phyloP scores from a whole-genome alignment of 2,113 vertebrate genomes.

The Bagarius yarrelli region DNA sequence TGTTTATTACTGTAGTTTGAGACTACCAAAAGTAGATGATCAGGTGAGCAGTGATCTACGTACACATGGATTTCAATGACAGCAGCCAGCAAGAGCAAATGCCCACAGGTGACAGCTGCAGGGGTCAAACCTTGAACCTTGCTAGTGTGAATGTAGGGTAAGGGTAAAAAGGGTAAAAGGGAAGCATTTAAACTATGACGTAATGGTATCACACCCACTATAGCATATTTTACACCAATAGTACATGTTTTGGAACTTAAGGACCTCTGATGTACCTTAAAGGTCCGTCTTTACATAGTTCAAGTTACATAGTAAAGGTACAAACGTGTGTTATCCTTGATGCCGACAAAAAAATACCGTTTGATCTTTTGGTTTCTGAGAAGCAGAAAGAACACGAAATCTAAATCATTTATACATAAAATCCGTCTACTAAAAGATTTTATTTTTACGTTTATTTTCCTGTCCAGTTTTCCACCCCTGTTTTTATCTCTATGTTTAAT shows the following conservation, averaged over 20 bases:
- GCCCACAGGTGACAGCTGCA: not conserved
- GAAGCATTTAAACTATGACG: not conserved
- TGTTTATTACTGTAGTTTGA: not conserved
- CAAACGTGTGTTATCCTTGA: not conserved
- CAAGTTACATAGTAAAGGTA: not conserved
- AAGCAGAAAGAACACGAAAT: not conserved
- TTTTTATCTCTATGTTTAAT: not conserved
- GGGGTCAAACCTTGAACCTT: not conserved
- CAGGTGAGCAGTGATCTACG: too few species aligned
- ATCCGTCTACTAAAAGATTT: not conserved
- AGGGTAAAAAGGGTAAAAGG: not conserved
- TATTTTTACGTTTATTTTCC: not conserved
- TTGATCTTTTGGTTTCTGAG: not conserved
- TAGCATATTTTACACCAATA: not conserved
- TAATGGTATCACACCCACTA: not conserved
- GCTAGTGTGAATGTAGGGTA: not conserved
- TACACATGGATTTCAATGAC: not conserved
- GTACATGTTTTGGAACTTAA: not conserved
- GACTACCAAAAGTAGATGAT: not conserved
- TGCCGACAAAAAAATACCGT: not conserved
- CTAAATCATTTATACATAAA: not conserved
- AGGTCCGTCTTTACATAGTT: not conserved
- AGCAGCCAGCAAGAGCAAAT: not conserved
- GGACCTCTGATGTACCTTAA: not conserved
- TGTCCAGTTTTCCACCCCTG: not conserved